These are phyloP conservation scores for Avahi laniger DNA, from an alignment of 2,797 vertebrate genomes.

Conservation along the genomic window DNA sequence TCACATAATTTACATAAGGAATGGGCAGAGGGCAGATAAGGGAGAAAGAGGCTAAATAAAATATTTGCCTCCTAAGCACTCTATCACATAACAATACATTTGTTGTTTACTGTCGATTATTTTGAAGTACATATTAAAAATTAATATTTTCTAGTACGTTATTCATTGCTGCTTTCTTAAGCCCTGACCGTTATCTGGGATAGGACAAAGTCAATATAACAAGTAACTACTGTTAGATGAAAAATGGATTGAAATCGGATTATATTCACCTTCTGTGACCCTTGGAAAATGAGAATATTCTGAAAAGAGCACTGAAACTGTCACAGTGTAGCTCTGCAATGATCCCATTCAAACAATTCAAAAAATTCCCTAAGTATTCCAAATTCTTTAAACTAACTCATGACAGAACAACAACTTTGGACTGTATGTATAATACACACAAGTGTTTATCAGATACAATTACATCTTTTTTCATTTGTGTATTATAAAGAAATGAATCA, in stretches of 20 bases:
- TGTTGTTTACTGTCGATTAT: conserved; percentile 6
- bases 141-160: neutral
- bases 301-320: neutral
- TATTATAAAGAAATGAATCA: neutral
- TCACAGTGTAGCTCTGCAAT: neutral
- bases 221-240: neutral
- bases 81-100: neutral
- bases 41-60: neutral
- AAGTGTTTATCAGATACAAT: neutral
- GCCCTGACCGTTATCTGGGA: neutral
- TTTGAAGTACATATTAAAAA: neutral
- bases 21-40: neutral
- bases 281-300: neutral
- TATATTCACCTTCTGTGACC: neutral
- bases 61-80: neutral
- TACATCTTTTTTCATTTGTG: neutral
- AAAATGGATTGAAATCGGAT: neutral
- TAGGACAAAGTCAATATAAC: neutral
- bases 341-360: neutral
- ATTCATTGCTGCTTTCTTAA: neutral
- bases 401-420: neutral
- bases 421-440: neutral
- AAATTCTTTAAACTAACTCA: neutral
- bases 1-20: neutral
- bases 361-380: neutral